Evolutionary conservation across 1,140 invertebrate genomes (phyloP).

Genomic region (Caenorhabditis tropicalis): DNA sequence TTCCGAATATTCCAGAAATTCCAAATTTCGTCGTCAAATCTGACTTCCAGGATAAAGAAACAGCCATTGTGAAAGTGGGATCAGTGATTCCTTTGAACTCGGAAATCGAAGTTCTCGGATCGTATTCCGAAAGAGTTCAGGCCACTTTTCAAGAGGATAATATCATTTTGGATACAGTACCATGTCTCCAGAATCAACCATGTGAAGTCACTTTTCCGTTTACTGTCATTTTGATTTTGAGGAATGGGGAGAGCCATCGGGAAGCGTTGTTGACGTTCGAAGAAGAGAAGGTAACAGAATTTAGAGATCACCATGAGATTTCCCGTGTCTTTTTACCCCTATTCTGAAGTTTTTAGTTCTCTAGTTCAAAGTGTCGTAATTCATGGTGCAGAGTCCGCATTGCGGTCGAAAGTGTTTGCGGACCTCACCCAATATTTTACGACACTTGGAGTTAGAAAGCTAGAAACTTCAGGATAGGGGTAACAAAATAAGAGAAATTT

Average conservation of each 20-base stretch:
- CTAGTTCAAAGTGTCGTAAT: neutral
- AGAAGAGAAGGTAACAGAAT: neutral
- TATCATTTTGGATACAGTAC: conserved; percentile 17
- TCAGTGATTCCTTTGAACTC: neutral
- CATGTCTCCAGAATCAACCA: neutral
- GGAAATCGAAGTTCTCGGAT: neutral
- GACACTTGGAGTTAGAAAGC: neutral
- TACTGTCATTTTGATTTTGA: neutral
- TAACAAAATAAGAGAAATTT: no score
- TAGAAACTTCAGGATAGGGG: neutral
- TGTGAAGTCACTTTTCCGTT: conserved; percentile 16
- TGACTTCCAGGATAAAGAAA: conserved; percentile 16
- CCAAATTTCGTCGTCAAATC: neutral
- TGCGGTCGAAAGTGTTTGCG: no score
- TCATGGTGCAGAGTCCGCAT: neutral
- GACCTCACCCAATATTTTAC: neutral
- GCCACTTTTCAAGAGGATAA: neutral
- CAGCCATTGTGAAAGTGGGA: neutral
- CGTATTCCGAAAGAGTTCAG: neutral
- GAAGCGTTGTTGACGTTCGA: conserved; percentile 8
- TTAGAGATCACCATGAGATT: neutral
- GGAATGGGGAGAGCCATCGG: neutral
- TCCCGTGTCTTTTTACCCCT: no score
- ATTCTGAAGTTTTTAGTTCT: neutral
- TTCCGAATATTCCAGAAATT: conserved; percentile 4